A percentile compares a stretch with the other conserved stretches of the same genome.
Conservation (phyloP, 2,888 invertebrate species). For the Chesias legatella region DNA sequence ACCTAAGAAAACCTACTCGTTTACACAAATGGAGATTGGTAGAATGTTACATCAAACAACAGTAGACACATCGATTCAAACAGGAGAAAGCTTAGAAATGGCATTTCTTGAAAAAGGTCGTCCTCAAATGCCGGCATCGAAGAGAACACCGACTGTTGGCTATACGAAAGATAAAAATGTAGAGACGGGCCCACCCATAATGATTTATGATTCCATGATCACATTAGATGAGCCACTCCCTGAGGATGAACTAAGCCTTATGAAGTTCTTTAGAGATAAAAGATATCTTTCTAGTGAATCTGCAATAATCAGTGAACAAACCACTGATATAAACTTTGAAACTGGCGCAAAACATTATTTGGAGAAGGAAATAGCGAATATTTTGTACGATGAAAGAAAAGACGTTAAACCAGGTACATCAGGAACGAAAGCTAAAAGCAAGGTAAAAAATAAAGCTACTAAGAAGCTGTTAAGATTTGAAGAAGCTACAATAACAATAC, state of each 20-base stretch:
- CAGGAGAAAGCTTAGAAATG: conserved; percentile 55
- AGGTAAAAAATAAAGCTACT: conserved; percentile 1
- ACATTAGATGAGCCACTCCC: conserved; percentile 20
- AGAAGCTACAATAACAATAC: conserved; percentile 43
- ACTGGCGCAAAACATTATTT: neutral
- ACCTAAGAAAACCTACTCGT: conserved; percentile 41
- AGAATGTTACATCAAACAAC: conserved; percentile 33
- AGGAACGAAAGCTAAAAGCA: neutral
- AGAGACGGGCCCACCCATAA: conserved; percentile 2
- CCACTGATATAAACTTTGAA: conserved; percentile 3
- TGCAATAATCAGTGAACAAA: conserved; percentile 9
- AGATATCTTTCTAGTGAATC: conserved; percentile 31
- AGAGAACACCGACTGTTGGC: neutral
- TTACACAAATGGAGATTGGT: conserved; percentile 50
- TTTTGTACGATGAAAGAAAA: conserved; percentile 23
- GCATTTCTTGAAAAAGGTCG: conserved; percentile 7
- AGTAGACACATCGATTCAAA: conserved; percentile 51
- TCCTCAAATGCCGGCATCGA: conserved; percentile 1
- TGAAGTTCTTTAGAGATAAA: conserved; percentile 44
- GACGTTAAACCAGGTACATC: conserved; percentile 13
- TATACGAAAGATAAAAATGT: neutral
- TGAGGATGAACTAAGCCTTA: conserved; percentile 45
- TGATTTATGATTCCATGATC: conserved; percentile 14
- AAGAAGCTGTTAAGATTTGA: conserved; percentile 55
- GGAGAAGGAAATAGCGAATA: conserved; percentile 30